Evolutionary conservation across 2,113 vertebrate genomes (phyloP).

Genomic region (Dascyllus trimaculatus): DNA sequence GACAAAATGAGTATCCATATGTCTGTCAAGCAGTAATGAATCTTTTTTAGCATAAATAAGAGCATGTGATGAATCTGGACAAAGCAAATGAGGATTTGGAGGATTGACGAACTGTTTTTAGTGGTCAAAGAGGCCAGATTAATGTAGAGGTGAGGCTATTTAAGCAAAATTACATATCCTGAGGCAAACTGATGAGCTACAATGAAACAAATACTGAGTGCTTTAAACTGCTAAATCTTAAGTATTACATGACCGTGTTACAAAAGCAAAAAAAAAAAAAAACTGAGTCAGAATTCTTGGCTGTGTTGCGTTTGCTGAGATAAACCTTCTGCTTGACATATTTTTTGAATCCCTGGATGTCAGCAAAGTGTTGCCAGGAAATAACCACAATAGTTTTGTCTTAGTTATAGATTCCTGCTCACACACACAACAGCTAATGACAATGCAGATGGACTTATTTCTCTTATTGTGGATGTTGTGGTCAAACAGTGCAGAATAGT

Average conservation of each 20-base stretch:
- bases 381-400: slow-evolving; percentile 3
- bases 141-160: not conserved
- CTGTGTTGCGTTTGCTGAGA: slow-evolving; percentile 29
- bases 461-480: not conserved
- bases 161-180: not conserved
- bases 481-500: not conserved
- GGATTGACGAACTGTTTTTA: not conserved
- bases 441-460: not conserved
- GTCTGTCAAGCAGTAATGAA: slow-evolving; percentile 12
- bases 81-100: not conserved
- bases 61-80: not conserved
- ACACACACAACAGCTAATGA: not conserved
- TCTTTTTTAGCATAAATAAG: not conserved
- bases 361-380: slow-evolving; percentile 9
- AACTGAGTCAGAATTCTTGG: slow-evolving; percentile 60
- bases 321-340: slow-evolving; percentile 48
- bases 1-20: slow-evolving; percentile 25
- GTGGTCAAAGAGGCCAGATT: not conserved
- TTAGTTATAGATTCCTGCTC: not conserved
- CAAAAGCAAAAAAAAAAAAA: slow-evolving; percentile 41
- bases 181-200: not conserved
- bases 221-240: slow-evolving; percentile 26
- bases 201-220: slow-evolving; percentile 17
- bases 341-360: slow-evolving; percentile 33
- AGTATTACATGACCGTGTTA: slow-evolving; percentile 59